Evolutionary conservation across 2,888 invertebrate species (phyloP).

Genomic region (Quadriops clusia): DNA sequence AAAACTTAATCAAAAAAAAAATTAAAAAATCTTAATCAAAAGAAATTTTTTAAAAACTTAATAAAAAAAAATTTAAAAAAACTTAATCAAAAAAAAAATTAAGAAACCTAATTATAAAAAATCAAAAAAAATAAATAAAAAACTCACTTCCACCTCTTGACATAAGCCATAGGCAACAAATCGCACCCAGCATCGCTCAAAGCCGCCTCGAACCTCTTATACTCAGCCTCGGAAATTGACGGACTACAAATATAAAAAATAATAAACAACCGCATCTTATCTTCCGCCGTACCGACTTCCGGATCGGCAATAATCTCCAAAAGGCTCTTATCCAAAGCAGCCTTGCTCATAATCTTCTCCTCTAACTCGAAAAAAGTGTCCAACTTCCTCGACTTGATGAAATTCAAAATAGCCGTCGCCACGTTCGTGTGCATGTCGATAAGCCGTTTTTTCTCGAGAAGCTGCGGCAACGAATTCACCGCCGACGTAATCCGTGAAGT

Average conservation of each 20-base stretch:
- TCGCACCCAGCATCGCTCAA: conserved; percentile 75
- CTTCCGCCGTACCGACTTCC: conserved; percentile 77
- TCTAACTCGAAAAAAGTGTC: conserved; percentile 97
- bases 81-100: too few species aligned
- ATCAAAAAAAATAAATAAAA: too few species aligned
- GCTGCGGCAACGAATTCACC: conserved; percentile 89
- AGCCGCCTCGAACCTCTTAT: conserved; percentile 71
- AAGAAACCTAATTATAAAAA: too few species aligned
- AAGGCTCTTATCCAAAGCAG: conserved; percentile 70
- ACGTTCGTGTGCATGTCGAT: conserved; percentile 99
- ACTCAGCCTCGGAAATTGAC: conserved; percentile 68
- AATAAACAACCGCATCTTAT: conserved; percentile 85
- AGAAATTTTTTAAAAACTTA: too few species aligned
- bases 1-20: too few species aligned
- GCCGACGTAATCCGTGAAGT: conserved; percentile 89
- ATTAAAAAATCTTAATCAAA: too few species aligned
- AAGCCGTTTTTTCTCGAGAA: conserved; percentile 91
- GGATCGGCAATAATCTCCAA: conserved; percentile 78
- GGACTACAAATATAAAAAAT: conserved; percentile 83
- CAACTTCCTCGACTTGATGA: conserved; percentile 76
- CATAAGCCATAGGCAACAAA: conserved; percentile 72
- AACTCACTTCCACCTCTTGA: conserved; percentile 82
- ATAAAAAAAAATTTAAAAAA: conserved; percentile 5
- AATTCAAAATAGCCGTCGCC: conserved; percentile 80
- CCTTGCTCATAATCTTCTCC: conserved; percentile 92